A percentile compares a stretch with the other conserved stretches of the same genome.
Conservation (phyloP, 2,888 invertebrate genomes). For the Cistogaster globosa region DNA sequence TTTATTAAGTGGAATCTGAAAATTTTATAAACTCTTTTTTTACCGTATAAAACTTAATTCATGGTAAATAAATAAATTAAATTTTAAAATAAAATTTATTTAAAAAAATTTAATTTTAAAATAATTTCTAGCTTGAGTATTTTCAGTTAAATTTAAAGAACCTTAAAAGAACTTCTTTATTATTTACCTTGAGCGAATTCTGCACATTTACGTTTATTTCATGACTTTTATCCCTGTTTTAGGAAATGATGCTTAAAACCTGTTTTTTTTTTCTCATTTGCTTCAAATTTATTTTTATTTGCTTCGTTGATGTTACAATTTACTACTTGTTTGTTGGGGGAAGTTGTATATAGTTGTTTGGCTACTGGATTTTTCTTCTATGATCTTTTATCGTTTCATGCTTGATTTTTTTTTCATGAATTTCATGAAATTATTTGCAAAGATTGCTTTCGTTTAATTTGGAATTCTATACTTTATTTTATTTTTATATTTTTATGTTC, state of each 20-base stretch:
- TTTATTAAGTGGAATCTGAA: too few species aligned
- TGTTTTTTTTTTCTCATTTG: conserved; percentile 34
- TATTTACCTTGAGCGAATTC: conserved; percentile 20
- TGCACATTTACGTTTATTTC: background rate
- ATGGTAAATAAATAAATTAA: too few species aligned
- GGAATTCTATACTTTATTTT: conserved; percentile 22
- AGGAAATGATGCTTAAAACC: conserved; percentile 58
- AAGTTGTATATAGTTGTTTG: background rate
- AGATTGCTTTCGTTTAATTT: conserved; percentile 64
- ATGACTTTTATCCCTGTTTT: conserved; percentile 1
- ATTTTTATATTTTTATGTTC: conserved; percentile 54
- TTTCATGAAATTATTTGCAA: conserved; percentile 48
- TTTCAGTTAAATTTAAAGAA: too few species aligned
- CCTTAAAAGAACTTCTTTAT: background rate
- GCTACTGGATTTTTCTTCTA: conserved; percentile 27
- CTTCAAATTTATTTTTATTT: conserved; percentile 37
- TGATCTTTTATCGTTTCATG: conserved; percentile 60
- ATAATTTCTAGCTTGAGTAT: too few species aligned
- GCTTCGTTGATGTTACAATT: conserved; percentile 11
- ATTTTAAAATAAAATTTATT: too few species aligned
- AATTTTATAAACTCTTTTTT: too few species aligned
- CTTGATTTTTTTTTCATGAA: conserved; percentile 64
- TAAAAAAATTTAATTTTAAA: too few species aligned
- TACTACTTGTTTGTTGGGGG: background rate
- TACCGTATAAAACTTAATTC: too few species aligned